A percentile compares a stretch with the other conserved stretches of the same genome.
Evolutionary conservation across 2,888 invertebrate species (phyloP).

Genomic region (Sesia apiformis): DNA sequence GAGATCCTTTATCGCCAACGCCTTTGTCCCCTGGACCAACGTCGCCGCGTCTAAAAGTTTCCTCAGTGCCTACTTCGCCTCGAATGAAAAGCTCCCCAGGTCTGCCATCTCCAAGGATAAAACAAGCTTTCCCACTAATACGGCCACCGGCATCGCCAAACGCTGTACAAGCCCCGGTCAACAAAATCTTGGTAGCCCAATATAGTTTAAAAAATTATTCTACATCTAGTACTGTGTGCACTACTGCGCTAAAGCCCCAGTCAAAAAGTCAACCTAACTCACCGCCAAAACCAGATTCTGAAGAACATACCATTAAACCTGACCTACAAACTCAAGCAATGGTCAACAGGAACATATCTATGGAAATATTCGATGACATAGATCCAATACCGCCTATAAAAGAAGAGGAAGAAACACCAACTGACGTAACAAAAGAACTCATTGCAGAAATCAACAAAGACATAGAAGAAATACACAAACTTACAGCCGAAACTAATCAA

Average conservation of each 20-base stretch:
- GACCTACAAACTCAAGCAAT: conserved; percentile 36
- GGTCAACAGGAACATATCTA: conserved; percentile 39
- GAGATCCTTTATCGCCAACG: conserved; percentile 75
- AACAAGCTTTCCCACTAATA: conserved; percentile 77
- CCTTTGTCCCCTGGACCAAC: conserved; percentile 77
- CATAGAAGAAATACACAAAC: conserved; percentile 66
- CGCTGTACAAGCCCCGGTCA: conserved; percentile 65
- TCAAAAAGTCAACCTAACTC: conserved; percentile 68
- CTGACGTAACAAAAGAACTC: conserved; percentile 51
- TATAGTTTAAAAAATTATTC: conserved; percentile 71
- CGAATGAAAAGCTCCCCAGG: conserved; percentile 81
- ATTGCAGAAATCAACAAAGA: conserved; percentile 63
- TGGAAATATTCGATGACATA: conserved; percentile 54
- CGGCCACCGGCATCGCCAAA: conserved; percentile 76
- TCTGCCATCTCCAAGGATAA: conserved; percentile 78
- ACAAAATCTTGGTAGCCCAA: conserved; percentile 75
- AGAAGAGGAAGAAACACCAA: conserved; percentile 55
- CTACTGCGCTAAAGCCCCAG: conserved; percentile 46
- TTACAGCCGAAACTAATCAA: conserved; percentile 61
- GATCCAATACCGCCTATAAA: conserved; percentile 60
- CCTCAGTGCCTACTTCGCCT: conserved; percentile 86
- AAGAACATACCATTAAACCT: conserved; percentile 38
- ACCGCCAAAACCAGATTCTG: conserved; percentile 61
- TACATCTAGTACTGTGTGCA: conserved; percentile 34
- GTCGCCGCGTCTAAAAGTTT: conserved; percentile 76